phyloP scores from a whole-genome alignment of 2,113 vertebrate genomes.

The Nothocercus julius region DNA sequence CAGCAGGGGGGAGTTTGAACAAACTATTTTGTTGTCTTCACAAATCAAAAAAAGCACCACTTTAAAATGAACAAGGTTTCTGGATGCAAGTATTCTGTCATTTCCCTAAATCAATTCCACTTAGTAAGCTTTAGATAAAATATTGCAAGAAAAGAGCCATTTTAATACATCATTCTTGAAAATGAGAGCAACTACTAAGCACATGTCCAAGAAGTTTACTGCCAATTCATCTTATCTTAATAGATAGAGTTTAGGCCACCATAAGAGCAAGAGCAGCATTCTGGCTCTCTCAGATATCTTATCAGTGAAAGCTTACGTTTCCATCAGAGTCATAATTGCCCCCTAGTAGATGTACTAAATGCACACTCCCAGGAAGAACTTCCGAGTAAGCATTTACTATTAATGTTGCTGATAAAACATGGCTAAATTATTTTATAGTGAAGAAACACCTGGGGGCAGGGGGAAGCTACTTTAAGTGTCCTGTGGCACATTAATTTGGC shows the following conservation, averaged over 20 bases:
- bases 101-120: neutral
- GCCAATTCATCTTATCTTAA: neutral
- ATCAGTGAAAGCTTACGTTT: neutral
- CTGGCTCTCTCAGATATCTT: neutral
- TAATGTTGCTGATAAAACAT: constrained; percentile 54
- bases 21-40: neutral
- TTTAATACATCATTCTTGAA: neutral
- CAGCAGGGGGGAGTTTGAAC: neutral
- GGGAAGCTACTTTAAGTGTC: constrained; percentile 26
- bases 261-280: neutral
- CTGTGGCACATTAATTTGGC: neutral
- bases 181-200: neutral
- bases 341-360: neutral
- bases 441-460: constrained; percentile 29
- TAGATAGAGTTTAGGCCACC: neutral
- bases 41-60: neutral
- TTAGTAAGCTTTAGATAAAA: neutral
- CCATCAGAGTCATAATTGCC: neutral
- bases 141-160: neutral
- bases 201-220: neutral
- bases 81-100: neutral
- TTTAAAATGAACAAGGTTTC: neutral
- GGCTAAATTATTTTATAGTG: constrained; percentile 50
- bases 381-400: constrained; percentile 39
- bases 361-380: constrained; percentile 5